Conservation (phyloP, 2,113 vertebrate genomes). For the Lota lota region DNA sequence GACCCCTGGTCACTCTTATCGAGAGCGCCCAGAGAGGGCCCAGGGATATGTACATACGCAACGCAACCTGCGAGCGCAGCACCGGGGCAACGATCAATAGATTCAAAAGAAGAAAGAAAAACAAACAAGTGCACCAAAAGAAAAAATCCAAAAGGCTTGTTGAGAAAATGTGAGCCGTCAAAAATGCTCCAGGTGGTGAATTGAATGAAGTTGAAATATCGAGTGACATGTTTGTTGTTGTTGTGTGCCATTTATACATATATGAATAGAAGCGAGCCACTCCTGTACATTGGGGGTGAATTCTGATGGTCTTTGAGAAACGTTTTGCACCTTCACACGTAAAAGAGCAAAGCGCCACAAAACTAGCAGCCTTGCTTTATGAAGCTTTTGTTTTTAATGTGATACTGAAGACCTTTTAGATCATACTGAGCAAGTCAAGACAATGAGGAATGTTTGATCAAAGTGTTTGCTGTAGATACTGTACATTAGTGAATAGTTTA, state of each 20-base stretch:
- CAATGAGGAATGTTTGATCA: slow-evolving; percentile 46
- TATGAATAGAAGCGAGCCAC: slow-evolving; percentile 27
- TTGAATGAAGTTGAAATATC: slow-evolving; percentile 57
- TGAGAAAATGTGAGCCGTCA: slow-evolving; percentile 38
- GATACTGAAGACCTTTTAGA: slow-evolving; percentile 61
- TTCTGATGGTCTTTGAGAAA: slow-evolving; percentile 31
- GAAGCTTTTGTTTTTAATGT: slow-evolving; percentile 55
- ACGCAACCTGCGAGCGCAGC: slow-evolving; percentile 31
- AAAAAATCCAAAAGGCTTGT: no score
- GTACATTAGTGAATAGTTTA: slow-evolving; percentile 70
- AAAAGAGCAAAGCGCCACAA: slow-evolving; percentile 17
- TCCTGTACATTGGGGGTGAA: slow-evolving; percentile 6
- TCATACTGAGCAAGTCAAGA: slow-evolving; percentile 41
- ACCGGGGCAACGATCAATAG: slow-evolving; percentile 4
- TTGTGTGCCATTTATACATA: slow-evolving; percentile 4
- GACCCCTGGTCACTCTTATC: slow-evolving; percentile 16
- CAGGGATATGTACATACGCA: slow-evolving; percentile 46
- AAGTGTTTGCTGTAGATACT: slow-evolving; percentile 71
- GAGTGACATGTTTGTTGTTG: slow-evolving; percentile 14
- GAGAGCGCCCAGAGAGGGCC: slow-evolving; percentile 27
- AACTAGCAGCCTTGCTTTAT: slow-evolving; percentile 38
- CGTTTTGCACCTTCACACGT: slow-evolving; percentile 36
- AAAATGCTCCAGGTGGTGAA: slow-evolving; percentile 40
- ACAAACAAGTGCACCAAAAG: no score
- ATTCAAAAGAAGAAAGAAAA: slow-evolving; percentile 9